These are phyloP conservation scores for Eupleurogrammus muticus DNA, from an alignment of 2,797 vertebrate species.

Conservation along the genomic window DNA sequence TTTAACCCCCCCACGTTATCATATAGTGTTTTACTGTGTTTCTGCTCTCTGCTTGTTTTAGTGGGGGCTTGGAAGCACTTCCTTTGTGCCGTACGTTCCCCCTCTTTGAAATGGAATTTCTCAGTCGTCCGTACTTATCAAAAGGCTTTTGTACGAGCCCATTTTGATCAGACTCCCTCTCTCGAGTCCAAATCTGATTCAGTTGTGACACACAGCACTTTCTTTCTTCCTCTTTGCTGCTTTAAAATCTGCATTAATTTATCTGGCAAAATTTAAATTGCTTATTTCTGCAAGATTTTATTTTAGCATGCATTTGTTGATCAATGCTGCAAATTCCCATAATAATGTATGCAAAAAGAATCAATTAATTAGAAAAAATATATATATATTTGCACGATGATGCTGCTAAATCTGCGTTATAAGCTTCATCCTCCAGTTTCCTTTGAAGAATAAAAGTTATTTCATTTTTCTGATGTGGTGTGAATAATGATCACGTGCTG, in stretches of 20 bases:
- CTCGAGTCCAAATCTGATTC: background rate
- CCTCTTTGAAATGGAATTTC: slow-evolving; percentile 53
- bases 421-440: background rate
- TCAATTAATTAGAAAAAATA: background rate
- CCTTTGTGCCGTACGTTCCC: slow-evolving; percentile 48
- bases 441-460: slow-evolving; percentile 14
- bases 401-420: background rate
- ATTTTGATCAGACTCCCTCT: slow-evolving; percentile 42
- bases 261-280: background rate
- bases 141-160: slow-evolving; percentile 47
- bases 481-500: background rate
- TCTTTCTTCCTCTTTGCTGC: background rate
- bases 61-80: slow-evolving; percentile 32
- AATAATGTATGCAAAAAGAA: background rate
- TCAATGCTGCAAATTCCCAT: background rate
- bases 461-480: background rate
- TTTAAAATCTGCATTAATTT: slow-evolving; percentile 4
- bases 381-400: background rate
- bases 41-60: slow-evolving; percentile 22
- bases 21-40: slow-evolving; percentile 10
- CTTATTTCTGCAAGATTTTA: slow-evolving; percentile 2
- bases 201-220: background rate
- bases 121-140: slow-evolving; percentile 46
- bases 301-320: background rate
- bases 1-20: slow-evolving; percentile 16